Conservation (phyloP, 2,888 invertebrate genomes). For the Meta bourneti region DNA sequence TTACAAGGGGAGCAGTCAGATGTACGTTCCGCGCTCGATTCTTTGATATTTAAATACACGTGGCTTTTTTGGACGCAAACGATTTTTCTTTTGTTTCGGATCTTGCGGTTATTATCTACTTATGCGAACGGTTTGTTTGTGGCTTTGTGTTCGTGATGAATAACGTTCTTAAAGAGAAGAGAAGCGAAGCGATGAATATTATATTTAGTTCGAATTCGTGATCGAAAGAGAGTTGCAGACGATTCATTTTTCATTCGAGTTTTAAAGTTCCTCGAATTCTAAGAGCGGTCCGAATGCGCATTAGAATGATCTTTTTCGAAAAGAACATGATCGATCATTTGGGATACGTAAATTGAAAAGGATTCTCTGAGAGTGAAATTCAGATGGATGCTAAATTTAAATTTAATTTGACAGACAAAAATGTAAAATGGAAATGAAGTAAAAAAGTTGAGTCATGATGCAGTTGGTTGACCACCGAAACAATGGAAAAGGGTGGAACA, state of each 20-base stretch:
- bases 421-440: constrained; percentile 12
- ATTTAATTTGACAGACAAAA: constrained; percentile 35
- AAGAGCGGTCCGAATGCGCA: constrained; percentile 61
- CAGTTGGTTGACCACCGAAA: neutral
- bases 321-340: constrained; percentile 60
- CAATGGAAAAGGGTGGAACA: neutral
- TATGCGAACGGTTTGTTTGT: constrained; percentile 57
- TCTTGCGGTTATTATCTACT: constrained; percentile 64
- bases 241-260: constrained; percentile 62
- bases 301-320: constrained; percentile 52
- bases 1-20: constrained; percentile 60
- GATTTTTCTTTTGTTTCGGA: constrained; percentile 18
- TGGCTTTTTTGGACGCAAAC: constrained; percentile 6
- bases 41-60: constrained; percentile 63
- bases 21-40: constrained; percentile 19
- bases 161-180: constrained; percentile 39
- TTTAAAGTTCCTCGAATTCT: constrained; percentile 25
- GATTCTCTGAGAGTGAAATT: constrained; percentile 6
- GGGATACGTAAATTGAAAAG: constrained; percentile 57
- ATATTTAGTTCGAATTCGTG: constrained; percentile 51
- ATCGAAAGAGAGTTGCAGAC: constrained; percentile 38
- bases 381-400: constrained; percentile 47
- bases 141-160: constrained; percentile 58
- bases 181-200: constrained; percentile 67
- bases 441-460: neutral